These are phyloP conservation scores for Toxotes jaculatrix DNA, from an alignment of 2,113 vertebrate species.

Conservation along the genomic window DNA sequence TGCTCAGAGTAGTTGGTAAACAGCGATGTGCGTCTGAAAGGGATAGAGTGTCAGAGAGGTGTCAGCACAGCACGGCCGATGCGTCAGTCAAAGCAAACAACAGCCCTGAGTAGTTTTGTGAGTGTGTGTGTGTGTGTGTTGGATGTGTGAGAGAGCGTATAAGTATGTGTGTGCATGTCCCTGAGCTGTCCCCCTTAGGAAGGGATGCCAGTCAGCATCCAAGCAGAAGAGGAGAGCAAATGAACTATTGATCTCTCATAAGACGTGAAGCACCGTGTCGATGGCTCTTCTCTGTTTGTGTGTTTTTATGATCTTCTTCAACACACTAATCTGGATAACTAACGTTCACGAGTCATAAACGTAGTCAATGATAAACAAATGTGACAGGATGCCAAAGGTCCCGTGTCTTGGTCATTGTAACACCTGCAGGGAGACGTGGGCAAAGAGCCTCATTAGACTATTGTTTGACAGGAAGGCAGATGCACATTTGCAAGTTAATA, in stretches of 20 bases:
- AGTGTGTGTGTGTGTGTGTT: conserved; percentile 16
- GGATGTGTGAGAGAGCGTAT: conserved; percentile 23
- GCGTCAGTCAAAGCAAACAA: conserved; percentile 79
- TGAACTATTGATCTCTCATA: conserved; percentile 82
- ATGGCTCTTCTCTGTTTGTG: conserved; percentile 35
- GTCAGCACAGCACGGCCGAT: conserved; percentile 63
- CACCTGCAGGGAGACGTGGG: conserved; percentile 46
- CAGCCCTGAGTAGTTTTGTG: conserved; percentile 57
- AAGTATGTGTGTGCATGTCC: conserved; percentile 51
- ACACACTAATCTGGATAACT: conserved; percentile 52
- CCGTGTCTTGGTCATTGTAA: conserved; percentile 54
- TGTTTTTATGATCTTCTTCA: conserved; percentile 38
- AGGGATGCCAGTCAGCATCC: conserved; percentile 74
- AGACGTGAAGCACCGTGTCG: conserved; percentile 68
- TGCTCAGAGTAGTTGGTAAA: conserved; percentile 66
- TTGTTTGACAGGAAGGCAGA: conserved; percentile 58
- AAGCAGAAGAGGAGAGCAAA: conserved; percentile 67
- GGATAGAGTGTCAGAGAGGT: conserved; percentile 73
- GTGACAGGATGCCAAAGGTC: conserved; percentile 53
- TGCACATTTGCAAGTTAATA: conserved; percentile 60
- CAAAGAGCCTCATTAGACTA: conserved; percentile 50
- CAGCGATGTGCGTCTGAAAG: conserved; percentile 73
- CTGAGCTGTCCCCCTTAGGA: conserved; percentile 71
- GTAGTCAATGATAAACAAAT: conserved; percentile 57
- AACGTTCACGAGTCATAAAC: conserved; percentile 59